phyloP scores from a whole-genome alignment of 2,113 vertebrate genomes.

The Epinephelus fuscoguttatus region DNA sequence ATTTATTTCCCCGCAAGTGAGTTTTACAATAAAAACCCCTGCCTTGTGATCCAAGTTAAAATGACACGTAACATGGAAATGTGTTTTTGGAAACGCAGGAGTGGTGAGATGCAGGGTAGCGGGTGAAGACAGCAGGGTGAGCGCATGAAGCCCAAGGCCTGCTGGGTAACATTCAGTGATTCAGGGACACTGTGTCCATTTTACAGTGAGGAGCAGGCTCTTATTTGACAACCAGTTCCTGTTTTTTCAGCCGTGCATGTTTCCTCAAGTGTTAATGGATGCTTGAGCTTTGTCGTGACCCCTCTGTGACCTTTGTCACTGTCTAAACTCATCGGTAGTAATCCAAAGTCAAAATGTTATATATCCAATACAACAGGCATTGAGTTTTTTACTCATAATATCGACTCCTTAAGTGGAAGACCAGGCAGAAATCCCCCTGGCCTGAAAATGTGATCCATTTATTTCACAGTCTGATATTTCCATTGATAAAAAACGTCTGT shows the following conservation, averaged over 20 bases:
- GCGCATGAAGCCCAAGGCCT: not conserved
- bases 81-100: conserved; percentile 30
- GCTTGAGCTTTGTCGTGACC: conserved; percentile 54
- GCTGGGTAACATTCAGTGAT: conserved; percentile 34
- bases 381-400: conserved; percentile 53
- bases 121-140: conserved; percentile 33
- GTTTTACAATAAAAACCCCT: conserved; percentile 22
- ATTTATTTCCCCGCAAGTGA: conserved; percentile 48
- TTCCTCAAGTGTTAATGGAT: conserved; percentile 62
- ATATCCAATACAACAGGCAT: conserved; percentile 35
- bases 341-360: conserved; percentile 53
- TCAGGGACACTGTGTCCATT: conserved; percentile 35
- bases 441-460: conserved; percentile 58
- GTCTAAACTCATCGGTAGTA: conserved; percentile 33
- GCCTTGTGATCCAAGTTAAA: conserved; percentile 19
- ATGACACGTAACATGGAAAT: conserved; percentile 25
- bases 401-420: conserved; percentile 56
- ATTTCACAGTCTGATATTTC: conserved; percentile 63
- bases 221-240: conserved; percentile 52
- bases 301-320: conserved; percentile 36
- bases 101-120: not conserved
- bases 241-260: conserved; percentile 44
- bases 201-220: conserved; percentile 35
- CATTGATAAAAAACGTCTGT: conserved; percentile 52
- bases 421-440: conserved; percentile 48